Percentiles rank a stretch among this genome's conserved stretches.
Evolutionary conservation across 2,888 invertebrate species (phyloP).

Genomic region (Harpalus rubripes): DNA sequence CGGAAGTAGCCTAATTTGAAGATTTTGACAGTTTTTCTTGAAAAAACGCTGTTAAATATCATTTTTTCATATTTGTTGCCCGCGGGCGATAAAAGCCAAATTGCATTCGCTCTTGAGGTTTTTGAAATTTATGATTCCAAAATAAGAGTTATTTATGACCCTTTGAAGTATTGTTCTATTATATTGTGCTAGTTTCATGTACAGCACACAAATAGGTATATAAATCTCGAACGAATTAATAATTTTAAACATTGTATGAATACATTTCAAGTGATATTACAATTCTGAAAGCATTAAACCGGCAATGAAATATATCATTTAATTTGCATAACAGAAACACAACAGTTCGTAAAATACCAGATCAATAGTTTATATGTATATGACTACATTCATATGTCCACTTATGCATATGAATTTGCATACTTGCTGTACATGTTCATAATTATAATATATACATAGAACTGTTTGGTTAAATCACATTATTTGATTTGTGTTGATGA

Average conservation of each 20-base stretch:
- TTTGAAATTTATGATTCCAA: too few relatives aligned
- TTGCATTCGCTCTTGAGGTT: too few relatives aligned
- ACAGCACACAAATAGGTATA: not conserved
- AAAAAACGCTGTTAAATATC: too few relatives aligned
- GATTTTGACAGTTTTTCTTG: too few relatives aligned
- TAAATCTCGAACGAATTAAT: slow-evolving; percentile 13
- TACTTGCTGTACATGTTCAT: slow-evolving; percentile 48
- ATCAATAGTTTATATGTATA: slow-evolving; percentile 26
- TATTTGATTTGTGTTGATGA: slow-evolving; percentile 37
- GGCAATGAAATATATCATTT: slow-evolving; percentile 43
- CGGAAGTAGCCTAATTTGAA: too few relatives aligned
- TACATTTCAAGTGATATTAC: slow-evolving; percentile 2
- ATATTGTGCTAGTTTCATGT: not conserved
- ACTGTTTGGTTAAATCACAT: not conserved
- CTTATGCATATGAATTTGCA: slow-evolving; percentile 47
- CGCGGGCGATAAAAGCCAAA: too few relatives aligned
- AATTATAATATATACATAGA: slow-evolving; percentile 55
- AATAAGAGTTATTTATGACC: too few relatives aligned
- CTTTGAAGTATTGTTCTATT: not conserved
- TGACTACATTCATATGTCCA: slow-evolving; percentile 25
- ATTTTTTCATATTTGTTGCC: too few relatives aligned
- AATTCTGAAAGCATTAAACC: slow-evolving; percentile 19
- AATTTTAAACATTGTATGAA: not conserved
- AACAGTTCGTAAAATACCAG: slow-evolving; percentile 27
- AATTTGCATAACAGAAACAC: slow-evolving; percentile 37